A percentile compares a stretch with the other conserved stretches of the same genome.
phyloP scores from a whole-genome alignment of 2,113 vertebrate species.

The Alces alces region DNA sequence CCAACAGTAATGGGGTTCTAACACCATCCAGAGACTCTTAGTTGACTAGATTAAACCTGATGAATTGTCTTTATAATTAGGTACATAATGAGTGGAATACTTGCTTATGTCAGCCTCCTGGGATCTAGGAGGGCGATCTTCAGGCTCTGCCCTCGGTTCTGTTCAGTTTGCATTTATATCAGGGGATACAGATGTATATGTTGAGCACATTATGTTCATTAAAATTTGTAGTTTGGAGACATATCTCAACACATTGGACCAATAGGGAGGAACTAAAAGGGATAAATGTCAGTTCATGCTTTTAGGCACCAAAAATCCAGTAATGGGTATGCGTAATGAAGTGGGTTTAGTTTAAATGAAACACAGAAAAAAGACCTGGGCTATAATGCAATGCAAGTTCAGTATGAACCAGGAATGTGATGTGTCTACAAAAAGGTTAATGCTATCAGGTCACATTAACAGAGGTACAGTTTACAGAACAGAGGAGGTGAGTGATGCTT shows the following conservation, averaged over 20 bases:
- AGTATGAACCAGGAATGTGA: background rate
- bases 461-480: background rate
- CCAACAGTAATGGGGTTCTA: background rate
- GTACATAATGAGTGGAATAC: background rate
- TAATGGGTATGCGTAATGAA: background rate
- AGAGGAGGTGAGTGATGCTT: background rate
- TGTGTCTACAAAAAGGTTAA: background rate
- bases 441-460: background rate
- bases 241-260: background rate
- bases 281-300: background rate
- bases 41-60: background rate
- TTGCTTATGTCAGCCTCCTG: background rate
- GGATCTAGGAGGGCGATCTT: background rate
- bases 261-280: background rate
- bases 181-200: background rate
- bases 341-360: background rate
- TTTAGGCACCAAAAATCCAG: background rate
- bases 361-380: background rate
- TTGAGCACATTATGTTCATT: background rate
- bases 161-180: background rate
- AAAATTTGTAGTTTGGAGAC: background rate
- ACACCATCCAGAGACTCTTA: background rate
- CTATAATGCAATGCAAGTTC: background rate
- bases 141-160: background rate
- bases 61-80: background rate